phyloP scores from a whole-genome alignment of 2,797 vertebrate species.

The Microtus californicus region DNA sequence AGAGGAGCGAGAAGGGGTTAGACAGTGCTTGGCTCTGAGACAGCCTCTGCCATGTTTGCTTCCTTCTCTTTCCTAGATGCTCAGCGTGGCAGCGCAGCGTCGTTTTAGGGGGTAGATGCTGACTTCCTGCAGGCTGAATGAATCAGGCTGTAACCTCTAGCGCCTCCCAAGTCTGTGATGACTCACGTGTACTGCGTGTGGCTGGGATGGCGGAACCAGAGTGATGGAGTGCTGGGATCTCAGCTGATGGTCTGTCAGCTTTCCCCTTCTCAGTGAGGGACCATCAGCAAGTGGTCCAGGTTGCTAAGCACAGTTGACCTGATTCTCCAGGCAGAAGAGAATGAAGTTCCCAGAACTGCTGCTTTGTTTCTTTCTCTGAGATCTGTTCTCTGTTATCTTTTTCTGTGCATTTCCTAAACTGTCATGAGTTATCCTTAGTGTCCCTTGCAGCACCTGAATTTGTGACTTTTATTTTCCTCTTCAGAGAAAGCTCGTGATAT shows the following conservation, averaged over 20 bases:
- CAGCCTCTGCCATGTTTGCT: neutral
- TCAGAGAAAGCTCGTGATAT: neutral
- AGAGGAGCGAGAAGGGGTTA: neutral
- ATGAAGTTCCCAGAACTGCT: neutral
- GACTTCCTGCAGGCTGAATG: too few relatives aligned
- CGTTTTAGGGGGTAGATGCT: neutral
- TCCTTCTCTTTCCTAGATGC: neutral
- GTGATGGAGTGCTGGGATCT: neutral
- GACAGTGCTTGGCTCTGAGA: neutral
- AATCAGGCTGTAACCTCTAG: too few relatives aligned
- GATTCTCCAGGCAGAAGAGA: neutral
- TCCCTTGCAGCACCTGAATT: neutral
- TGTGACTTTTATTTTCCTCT: neutral
- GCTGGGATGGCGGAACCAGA: neutral
- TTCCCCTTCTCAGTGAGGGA: neutral
- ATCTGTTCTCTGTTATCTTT: neutral
- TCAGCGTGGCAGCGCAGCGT: neutral
- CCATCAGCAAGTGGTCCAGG: too few relatives aligned
- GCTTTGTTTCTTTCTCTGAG: neutral
- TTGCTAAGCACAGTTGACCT: neutral
- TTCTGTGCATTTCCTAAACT: neutral
- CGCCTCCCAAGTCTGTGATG: too few relatives aligned
- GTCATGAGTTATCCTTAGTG: too few relatives aligned
- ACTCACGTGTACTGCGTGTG: too few relatives aligned
- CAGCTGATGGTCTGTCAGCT: neutral